Conservation (phyloP, 2,888 invertebrate species). For the Drosophila mettleri region DNA sequence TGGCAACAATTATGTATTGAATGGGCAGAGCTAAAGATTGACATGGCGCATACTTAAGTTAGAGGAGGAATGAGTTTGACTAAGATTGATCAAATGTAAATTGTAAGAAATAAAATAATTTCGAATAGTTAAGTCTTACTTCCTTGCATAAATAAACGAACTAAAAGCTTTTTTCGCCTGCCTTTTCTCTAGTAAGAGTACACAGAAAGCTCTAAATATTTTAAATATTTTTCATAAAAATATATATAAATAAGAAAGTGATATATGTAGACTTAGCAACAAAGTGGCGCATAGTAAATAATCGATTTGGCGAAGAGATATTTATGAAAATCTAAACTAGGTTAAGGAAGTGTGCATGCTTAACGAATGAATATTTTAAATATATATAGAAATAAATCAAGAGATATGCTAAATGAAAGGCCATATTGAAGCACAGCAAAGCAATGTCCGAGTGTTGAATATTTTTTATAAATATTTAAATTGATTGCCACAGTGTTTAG, state of each 20-base stretch:
- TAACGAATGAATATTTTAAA: neutral
- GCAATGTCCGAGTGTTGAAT: neutral
- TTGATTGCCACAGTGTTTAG: neutral
- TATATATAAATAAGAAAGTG: neutral
- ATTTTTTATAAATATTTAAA: neutral
- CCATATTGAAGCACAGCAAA: neutral
- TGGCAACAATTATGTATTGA: neutral
- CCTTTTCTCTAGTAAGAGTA: neutral
- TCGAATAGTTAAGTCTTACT: neutral
- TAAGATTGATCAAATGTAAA: neutral
- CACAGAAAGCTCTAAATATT: neutral
- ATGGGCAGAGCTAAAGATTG: constrained; percentile 19
- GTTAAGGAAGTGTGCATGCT: constrained; percentile 2
- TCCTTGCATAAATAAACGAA: neutral
- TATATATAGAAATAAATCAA: constrained; percentile 6
- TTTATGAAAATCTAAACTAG: constrained; percentile 1
- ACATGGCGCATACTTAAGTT: constrained; percentile 18
- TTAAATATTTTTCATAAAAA: constrained; percentile 9
- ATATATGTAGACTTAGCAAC: constrained; percentile 12
- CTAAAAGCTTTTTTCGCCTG: neutral
- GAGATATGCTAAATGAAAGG: neutral
- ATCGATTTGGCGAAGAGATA: constrained; percentile 1
- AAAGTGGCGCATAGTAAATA: neutral
- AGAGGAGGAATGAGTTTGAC: neutral
- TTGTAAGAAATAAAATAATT: neutral